A percentile compares a stretch with the other conserved stretches of the same genome.
These are phyloP conservation scores for Grus americana DNA, from an alignment of 2,113 vertebrate species.

Conservation along the genomic window DNA sequence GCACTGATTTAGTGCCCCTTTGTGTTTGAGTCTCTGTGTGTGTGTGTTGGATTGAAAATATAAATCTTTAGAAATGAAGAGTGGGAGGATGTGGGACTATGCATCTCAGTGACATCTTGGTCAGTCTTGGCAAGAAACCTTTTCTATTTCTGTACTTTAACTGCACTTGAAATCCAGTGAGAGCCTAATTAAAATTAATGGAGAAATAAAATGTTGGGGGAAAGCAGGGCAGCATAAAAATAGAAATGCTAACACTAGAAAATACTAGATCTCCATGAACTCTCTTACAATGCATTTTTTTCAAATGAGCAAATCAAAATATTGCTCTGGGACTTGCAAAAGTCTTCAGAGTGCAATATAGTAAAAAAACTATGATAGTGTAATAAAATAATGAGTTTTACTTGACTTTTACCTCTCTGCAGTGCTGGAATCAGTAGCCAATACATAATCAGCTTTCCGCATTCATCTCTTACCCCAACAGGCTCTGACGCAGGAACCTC, in stretches of 20 bases:
- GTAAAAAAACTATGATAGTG: neutral
- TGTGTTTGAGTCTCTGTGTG: neutral
- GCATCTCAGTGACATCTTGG: neutral
- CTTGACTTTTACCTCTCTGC: neutral
- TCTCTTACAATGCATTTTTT: neutral
- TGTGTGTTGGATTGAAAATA: neutral
- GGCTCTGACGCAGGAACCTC: neutral
- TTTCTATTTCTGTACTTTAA: neutral
- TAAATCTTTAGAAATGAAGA: neutral
- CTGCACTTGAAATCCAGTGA: neutral
- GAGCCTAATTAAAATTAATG: slow-evolving; percentile 30
- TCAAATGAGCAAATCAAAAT: neutral
- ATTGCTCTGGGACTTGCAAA: neutral
- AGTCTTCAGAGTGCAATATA: neutral
- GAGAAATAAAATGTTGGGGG: neutral
- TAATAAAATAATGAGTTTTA: neutral
- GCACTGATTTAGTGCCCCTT: neutral
- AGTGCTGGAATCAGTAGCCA: neutral
- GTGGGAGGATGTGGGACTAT: neutral
- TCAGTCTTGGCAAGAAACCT: neutral
- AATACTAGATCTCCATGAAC: neutral
- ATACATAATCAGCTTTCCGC: neutral
- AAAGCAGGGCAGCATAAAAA: slow-evolving; percentile 19
- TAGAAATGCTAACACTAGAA: neutral
- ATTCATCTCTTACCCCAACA: neutral